Conservation (phyloP, 2,797 vertebrate species). For the Pachyuromys duprasi region DNA sequence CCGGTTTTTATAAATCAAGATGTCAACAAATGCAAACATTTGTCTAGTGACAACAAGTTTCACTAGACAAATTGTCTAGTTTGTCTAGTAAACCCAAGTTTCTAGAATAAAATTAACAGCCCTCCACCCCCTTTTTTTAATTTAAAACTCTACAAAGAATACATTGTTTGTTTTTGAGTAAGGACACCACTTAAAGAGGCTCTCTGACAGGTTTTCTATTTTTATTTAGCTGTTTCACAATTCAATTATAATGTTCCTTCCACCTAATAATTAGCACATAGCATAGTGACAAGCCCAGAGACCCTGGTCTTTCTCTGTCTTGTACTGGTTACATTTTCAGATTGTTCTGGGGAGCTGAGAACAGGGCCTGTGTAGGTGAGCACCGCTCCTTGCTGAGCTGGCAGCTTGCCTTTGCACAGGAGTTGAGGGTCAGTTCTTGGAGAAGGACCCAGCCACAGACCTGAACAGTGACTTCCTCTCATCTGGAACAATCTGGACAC, state of each 20-base stretch:
- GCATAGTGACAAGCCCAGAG: constrained; percentile 42
- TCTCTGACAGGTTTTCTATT: constrained; percentile 75
- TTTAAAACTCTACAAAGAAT: constrained; percentile 72
- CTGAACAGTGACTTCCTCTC: constrained; percentile 69
- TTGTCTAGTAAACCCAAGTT: constrained; percentile 59
- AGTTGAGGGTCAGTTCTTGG: constrained; percentile 70
- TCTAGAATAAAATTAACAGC: constrained; percentile 73
- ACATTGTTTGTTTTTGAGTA: constrained; percentile 73
- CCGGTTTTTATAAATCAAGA: constrained; percentile 83
- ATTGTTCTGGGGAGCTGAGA: background rate
- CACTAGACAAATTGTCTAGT: too few species aligned
- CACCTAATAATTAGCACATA: constrained; percentile 78
- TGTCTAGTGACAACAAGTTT: constrained; percentile 75
- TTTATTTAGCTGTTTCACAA: constrained; percentile 76
- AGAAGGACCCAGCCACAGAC: constrained; percentile 62
- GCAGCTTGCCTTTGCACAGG: constrained; percentile 21
- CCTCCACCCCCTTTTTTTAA: background rate
- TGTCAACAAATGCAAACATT: constrained; percentile 79
- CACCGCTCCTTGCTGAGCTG: constrained; percentile 12
- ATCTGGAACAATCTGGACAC: constrained; percentile 57
- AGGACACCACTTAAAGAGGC: constrained; percentile 64
- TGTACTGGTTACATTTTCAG: constrained; percentile 26
- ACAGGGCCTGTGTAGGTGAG: background rate
- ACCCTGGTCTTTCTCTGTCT: constrained; percentile 26
- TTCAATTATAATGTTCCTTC: constrained; percentile 65